Evolutionary conservation across 1,140 invertebrate genomes (phyloP), one percentile per base, ranked within the genome.

Genomic region (Hylaeus volcanicus): DNA sequence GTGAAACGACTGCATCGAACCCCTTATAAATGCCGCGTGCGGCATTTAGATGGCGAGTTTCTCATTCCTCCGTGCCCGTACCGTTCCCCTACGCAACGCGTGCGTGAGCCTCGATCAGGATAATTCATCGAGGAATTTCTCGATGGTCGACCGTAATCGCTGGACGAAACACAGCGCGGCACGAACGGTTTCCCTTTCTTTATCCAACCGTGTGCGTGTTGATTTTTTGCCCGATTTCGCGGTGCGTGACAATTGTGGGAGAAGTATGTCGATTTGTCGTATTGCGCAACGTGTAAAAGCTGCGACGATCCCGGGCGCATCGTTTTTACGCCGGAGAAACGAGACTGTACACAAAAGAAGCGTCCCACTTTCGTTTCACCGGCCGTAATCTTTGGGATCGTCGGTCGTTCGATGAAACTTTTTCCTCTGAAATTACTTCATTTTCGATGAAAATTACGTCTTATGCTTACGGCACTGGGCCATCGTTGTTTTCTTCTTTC

Each of bases 91-190:
- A 43, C 58, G 61, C 70, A 58, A 53, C 81, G 58, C 15, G 1
- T 15, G 11, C 45, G 58, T 43, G 53, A 41, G 55, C 60, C 63
- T 41, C 14, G 55, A 56, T 56, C 63, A 63, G 56, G 63, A 70
- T 73, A 77, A 82, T 82, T 82, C 72, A 68, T 63, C 43, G 70
- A 55, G 81, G 81, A 73, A 68, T 82, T 79, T 71, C 55, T 45
- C 79, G 79, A 76, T 68, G 60, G 65, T 60, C 68, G 65, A 15
- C 15, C 55, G 55, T n/a, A 58, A 58, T 58, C 55, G 55, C 4
- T 15, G 8, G 55, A 5, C n/a, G n/a, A 58, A 58, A 58, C 55
- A 58, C 55, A 14, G 43, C 43, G 56, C 43, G 56, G 45, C 58
- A 45, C 26, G 8, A 61, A 60, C 56, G 26, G 41, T 78, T 78